Base-by-base conservation (phyloP, 2,797 vertebrate genomes). In the Peromyscus aztecus region DNA sequence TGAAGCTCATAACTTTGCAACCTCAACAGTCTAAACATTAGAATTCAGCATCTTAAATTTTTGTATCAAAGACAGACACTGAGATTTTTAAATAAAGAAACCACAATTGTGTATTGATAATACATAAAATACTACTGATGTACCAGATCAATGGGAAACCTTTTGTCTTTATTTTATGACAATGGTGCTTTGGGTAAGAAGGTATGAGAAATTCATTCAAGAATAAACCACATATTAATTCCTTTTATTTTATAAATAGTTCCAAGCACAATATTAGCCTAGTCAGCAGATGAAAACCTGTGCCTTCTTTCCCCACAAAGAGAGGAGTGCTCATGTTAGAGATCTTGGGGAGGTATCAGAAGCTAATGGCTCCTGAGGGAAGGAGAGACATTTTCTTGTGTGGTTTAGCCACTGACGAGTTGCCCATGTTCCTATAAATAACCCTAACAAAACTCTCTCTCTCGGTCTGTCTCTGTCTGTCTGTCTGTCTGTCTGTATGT, bases 1-100 rank as follows among this genome's bases (percentile, higher is more conserved):
- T 65, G 14, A 96, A 93, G 12, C 7, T 89, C 52, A 80, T 94
- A 2, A 61, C 46, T 85, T 89, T 59, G 17, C 95, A 77, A 94
- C 52, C 24, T 37, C 24, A 78, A 43, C 0, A 75, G 9, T 85
- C 24, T 88, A 43, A 73, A 87, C 24, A 57, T 55, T 55, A 71
- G 2, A 69, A 49, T 87, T 40, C 14, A 57, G 4, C 5, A 73
- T 29, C 13, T 34, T 93, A 63, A 89, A 78, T 55, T 52, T 57
- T 73, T 75, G 87, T 29, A 23, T 61, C 6, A 94, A 9, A 67
- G 27, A 67, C 19, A 13, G 76, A 2, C 46, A 61, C 4, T 9
- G 59, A 88, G 80, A n/a, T 76, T 61, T 43, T 76, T 77, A 17
- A 13, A 6, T 65, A 24, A 76, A 75, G 9, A 73, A 78, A 78